Evolutionary conservation across 2,113 vertebrate species (phyloP).

Genomic region (Galemys pyrenaicus): DNA sequence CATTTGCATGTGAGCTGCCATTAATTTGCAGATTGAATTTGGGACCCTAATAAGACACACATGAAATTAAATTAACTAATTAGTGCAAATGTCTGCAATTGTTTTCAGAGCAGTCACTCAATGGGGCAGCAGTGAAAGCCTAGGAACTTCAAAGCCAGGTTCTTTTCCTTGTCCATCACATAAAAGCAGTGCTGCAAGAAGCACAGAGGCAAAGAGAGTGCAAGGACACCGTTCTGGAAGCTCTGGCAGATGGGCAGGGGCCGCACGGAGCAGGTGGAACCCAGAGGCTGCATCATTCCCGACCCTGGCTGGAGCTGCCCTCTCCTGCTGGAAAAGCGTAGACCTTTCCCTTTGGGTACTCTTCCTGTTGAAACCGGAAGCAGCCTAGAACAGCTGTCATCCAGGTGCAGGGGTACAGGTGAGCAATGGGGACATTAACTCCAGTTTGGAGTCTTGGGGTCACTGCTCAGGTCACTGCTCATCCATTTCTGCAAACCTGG

Average conservation of each 20-base stretch:
- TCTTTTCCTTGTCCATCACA: background rate
- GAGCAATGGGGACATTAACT: background rate
- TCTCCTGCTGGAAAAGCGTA: background rate
- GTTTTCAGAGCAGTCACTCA: background rate
- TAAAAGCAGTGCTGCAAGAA: background rate
- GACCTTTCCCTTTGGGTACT: background rate
- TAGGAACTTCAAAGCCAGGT: no score
- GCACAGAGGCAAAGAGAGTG: background rate
- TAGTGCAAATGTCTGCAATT: slow-evolving; percentile 5
- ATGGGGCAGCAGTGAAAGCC: background rate
- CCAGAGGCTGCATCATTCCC: background rate
- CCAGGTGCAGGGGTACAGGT: background rate
- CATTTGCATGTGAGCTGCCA: background rate
- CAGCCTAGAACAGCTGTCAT: background rate
- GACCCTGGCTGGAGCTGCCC: background rate
- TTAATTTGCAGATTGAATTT: slow-evolving; percentile 10
- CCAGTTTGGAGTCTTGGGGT: background rate
- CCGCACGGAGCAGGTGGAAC: rapidly evolving
- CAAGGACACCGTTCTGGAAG: background rate
- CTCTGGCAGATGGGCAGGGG: rapidly evolving
- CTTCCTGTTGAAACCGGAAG: background rate
- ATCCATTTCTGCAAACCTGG: background rate
- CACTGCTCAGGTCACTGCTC: background rate
- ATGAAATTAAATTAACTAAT: slow-evolving; percentile 60
- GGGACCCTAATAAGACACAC: slow-evolving; percentile 21